Conservation (phyloP, 2,113 vertebrate genomes). For the Lamprotornis superbus region DNA sequence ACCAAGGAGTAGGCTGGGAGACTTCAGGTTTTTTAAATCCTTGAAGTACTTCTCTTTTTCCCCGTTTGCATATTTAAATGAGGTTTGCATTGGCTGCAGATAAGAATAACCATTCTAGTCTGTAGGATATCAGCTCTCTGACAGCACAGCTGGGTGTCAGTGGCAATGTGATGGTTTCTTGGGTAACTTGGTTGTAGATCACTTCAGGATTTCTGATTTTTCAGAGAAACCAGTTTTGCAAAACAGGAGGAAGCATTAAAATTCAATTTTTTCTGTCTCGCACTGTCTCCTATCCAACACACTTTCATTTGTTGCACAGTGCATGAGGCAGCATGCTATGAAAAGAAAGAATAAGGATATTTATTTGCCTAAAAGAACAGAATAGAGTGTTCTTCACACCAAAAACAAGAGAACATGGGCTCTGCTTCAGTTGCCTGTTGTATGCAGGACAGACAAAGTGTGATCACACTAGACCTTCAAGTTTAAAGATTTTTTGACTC, state of each 20-base stretch:
- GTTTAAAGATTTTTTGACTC: not conserved
- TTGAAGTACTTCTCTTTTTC: not conserved
- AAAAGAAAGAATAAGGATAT: not conserved
- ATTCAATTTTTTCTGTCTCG: not conserved
- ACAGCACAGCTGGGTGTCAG: not conserved
- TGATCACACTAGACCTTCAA: not conserved
- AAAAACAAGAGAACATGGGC: accelerated
- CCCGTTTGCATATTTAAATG: not conserved
- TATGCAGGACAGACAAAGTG: not conserved
- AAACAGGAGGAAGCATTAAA: not conserved
- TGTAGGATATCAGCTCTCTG: not conserved
- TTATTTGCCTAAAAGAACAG: not conserved
- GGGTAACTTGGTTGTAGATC: not conserved
- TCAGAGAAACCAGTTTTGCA: not conserved
- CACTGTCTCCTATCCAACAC: not conserved
- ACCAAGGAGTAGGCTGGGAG: not conserved
- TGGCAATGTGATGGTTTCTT: not conserved
- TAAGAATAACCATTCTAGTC: not conserved
- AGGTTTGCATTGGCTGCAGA: not conserved
- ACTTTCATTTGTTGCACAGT: not conserved
- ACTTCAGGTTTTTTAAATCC: not conserved
- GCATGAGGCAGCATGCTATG: not conserved
- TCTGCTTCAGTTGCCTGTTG: not conserved
- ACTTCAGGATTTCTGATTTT: not conserved
- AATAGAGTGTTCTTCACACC: not conserved